Base-by-base conservation (phyloP, 2,797 vertebrate genomes). In the Columba guinea region DNA sequence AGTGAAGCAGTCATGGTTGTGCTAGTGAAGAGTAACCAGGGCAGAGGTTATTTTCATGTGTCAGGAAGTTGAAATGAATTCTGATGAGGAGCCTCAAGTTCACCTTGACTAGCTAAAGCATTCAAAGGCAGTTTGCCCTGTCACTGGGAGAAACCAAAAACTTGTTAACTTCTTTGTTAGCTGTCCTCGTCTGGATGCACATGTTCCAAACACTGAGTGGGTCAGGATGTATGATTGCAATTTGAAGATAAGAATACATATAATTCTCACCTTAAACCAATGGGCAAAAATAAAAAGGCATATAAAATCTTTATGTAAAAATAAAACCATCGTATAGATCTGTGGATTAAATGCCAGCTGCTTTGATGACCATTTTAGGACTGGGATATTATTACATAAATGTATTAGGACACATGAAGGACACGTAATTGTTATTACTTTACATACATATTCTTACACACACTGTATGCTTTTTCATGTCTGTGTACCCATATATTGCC, bases 51-150 rank as follows among this genome's bases (percentile, higher is more conserved):
- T 94, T 94, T 95, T 95, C 41, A 65, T 74, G 37, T 94, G 85
- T 97, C 74, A 55, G 65, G 44, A 86, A 82, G 90, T 82, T 94
- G 86, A 84, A 89, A 52, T 92, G 80, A 92, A 87, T 95, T 89
- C 77, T 90, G 84, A 65, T 94, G 86, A 73, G 77, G 55, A 93
- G 64, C 52, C 48, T 94, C 63, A 62, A 30, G 37, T 90, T 87
- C 59, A 41, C 44, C 67, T 73, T 63, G 70, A 41, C 48, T 73
- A 37, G 67, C 77, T 91, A 92, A 81, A 94, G 73, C 52, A 59
- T 65, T 92, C 65, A 84, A 87, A 93, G 79, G 26, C 39, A 52
- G 52, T 65, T 90, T 95, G 12, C 35, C 48, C 37, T 93, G 41
- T 73, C 65, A 41, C 23, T 74, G 49, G 17, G 58, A 75, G 73